These are phyloP conservation scores for Cavia porcellus DNA, from an alignment of 2,113 vertebrate genomes.

Conservation along the genomic window DNA sequence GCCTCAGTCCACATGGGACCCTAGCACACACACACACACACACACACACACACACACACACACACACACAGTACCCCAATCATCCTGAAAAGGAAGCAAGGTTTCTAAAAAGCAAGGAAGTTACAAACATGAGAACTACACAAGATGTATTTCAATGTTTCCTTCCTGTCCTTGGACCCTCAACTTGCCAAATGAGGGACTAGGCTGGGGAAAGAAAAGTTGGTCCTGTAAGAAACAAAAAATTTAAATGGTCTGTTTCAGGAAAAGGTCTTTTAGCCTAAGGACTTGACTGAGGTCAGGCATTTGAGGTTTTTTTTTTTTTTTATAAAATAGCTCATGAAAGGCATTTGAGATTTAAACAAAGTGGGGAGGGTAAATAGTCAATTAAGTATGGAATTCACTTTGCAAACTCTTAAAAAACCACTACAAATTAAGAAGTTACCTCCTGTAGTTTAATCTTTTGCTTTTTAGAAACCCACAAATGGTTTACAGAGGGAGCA, in stretches of 20 bases:
- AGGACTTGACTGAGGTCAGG: neutral
- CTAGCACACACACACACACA: neutral
- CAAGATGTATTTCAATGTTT: neutral
- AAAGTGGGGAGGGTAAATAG: neutral
- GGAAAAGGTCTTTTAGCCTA: neutral
- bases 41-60: neutral
- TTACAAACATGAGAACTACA: neutral
- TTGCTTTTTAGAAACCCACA: neutral
- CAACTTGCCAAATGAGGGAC: neutral
- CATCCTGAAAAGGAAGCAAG: neutral
- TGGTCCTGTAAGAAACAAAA: neutral
- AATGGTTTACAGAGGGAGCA: neutral
- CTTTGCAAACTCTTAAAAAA: neutral
- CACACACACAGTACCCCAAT: neutral
- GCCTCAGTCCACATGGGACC: neutral
- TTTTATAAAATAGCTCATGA: no score
- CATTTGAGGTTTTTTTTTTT: no score
- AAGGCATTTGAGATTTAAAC: no score
- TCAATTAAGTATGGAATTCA: neutral
- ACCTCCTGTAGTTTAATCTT: neutral
- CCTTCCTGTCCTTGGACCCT: neutral
- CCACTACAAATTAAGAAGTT: neutral
- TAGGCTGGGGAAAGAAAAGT: neutral
- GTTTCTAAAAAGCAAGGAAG: neutral
- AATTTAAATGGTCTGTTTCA: neutral